phyloP scores from a whole-genome alignment of 2,797 vertebrate genomes.

The Anniella stebbinsi region DNA sequence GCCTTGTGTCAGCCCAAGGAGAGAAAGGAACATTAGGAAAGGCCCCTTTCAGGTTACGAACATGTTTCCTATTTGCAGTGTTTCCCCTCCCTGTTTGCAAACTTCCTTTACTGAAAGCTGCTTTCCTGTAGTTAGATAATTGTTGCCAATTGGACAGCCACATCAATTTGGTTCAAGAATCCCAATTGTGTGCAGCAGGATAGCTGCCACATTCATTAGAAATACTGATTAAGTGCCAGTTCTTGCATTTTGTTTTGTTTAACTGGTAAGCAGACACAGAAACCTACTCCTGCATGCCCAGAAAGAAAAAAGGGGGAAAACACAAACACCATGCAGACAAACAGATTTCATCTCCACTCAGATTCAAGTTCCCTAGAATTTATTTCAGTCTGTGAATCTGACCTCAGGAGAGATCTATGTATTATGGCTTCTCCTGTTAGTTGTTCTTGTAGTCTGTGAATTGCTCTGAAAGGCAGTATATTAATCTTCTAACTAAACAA shows the following conservation, averaged over 20 bases:
- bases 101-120: slow-evolving; percentile 58
- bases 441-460: neutral
- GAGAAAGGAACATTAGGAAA: slow-evolving; percentile 47
- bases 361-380: neutral
- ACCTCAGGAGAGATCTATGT: neutral
- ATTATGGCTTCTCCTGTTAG: neutral
- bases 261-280: neutral
- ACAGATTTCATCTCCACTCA: neutral
- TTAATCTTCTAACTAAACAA: neutral
- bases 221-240: neutral
- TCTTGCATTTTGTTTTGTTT: neutral
- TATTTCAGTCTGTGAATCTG: neutral
- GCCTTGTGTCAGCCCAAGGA: slow-evolving; percentile 57
- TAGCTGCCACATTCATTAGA: slow-evolving; percentile 11
- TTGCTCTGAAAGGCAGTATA: no score
- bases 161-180: slow-evolving; percentile 12
- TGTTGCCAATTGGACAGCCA: slow-evolving; percentile 43
- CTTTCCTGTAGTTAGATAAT: slow-evolving; percentile 55
- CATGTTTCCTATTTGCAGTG: slow-evolving; percentile 61
- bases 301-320: neutral
- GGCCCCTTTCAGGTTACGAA: slow-evolving; percentile 65
- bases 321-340: neutral
- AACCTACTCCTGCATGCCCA: neutral
- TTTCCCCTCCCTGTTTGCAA: slow-evolving; percentile 40
- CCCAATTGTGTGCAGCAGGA: slow-evolving; percentile 21